Conservation (phyloP, 2,888 invertebrate species). For the Crematogaster levior region DNA sequence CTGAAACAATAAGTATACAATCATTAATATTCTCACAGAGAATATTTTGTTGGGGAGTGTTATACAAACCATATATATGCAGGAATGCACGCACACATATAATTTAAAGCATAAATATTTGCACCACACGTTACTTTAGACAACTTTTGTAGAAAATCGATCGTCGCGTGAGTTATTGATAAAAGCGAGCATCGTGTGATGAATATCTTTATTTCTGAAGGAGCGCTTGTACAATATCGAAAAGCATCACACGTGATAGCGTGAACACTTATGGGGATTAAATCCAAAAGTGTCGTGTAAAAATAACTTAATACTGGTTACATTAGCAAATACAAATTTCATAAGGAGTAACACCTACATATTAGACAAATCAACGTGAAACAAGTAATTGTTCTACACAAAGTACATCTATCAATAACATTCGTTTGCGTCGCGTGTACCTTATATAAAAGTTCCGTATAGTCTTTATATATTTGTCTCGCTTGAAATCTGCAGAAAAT, state of each 20-base stretch:
- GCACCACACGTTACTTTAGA: not conserved
- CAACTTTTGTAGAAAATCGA: not conserved
- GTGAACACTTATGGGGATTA: not conserved
- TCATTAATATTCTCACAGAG: not conserved
- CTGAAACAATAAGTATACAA: not conserved
- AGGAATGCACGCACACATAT: not conserved
- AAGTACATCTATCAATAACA: not conserved
- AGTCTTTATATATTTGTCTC: not conserved
- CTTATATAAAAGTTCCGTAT: slow-evolving; percentile 6
- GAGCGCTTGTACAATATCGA: not conserved
- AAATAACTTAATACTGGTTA: slow-evolving; percentile 39
- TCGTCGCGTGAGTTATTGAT: not conserved
- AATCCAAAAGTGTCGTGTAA: not conserved
- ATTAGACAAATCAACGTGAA: not conserved
- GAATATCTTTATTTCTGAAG: not conserved
- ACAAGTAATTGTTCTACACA: not conserved
- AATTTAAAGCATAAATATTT: not conserved
- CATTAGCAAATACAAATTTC: slow-evolving; percentile 7
- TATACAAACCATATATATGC: not conserved
- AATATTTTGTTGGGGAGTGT: not conserved
- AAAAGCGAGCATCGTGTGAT: not conserved
- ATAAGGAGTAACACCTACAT: not conserved
- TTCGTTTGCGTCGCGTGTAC: not conserved
- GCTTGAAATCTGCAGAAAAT: not conserved
- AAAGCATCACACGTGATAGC: not conserved